Evolutionary conservation across 2,797 vertebrate species (phyloP).

Genomic region (Hybognathus amarus): DNA sequence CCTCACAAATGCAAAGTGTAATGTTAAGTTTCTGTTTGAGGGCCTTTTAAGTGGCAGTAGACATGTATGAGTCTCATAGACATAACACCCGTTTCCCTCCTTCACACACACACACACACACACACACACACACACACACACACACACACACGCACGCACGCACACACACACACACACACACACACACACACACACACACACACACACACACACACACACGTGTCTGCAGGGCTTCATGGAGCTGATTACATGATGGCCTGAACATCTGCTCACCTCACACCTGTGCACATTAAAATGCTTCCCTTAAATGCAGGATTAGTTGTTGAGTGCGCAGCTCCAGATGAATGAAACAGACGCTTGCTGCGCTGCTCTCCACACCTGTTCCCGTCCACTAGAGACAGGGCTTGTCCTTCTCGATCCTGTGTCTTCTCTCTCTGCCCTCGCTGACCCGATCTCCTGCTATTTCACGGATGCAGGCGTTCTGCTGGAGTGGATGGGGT

Average conservation of each 20-base stretch:
- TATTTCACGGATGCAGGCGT: background rate
- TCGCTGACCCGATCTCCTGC: background rate
- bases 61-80: conserved; percentile 38
- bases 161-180: no score
- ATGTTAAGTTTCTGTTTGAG: conserved; percentile 45
- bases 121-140: no score
- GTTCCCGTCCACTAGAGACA: conserved; percentile 54
- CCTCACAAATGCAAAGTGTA: conserved; percentile 34
- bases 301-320: background rate
- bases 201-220: background rate
- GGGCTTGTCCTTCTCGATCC: conserved; percentile 55
- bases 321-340: background rate
- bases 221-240: conserved; percentile 38
- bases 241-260: conserved; percentile 15
- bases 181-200: no score
- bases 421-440: conserved; percentile 27
- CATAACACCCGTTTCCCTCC: conserved; percentile 12
- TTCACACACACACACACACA: no score
- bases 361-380: conserved; percentile 47
- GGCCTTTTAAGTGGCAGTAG: conserved; percentile 37
- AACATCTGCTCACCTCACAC: conserved; percentile 24
- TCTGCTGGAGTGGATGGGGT: conserved; percentile 46
- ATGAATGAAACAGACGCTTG: background rate
- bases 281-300: background rate
- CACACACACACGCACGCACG: no score